Conservation (phyloP, 2,888 invertebrate species). For the Petrolisthes manimaculis region DNA sequence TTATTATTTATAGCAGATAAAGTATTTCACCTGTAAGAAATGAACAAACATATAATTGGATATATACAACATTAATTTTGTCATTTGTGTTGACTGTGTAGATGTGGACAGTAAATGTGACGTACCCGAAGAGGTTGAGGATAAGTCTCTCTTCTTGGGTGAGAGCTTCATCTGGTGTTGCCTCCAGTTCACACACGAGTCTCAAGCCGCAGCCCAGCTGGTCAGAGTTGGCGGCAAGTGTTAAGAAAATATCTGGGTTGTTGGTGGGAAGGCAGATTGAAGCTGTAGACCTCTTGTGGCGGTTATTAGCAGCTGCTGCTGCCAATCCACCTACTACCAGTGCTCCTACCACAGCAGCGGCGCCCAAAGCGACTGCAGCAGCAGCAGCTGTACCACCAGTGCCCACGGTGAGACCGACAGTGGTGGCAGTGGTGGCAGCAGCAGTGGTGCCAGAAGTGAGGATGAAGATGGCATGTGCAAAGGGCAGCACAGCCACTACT, state of each 20-base stretch:
- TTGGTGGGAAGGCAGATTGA: conserved; percentile 25
- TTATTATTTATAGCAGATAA: not conserved
- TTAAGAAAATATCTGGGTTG: conserved; percentile 36
- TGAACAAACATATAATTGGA: not conserved
- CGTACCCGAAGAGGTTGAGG: conserved; percentile 63
- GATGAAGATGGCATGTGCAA: conserved; percentile 25
- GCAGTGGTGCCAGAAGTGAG: conserved; percentile 11
- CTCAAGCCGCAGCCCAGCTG: conserved; percentile 62
- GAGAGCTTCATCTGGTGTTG: conserved; percentile 49
- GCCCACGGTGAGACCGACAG: not conserved
- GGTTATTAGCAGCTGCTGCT: conserved; percentile 1
- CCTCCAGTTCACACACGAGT: conserved; percentile 63
- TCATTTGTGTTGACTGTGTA: not conserved
- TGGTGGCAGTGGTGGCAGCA: conserved; percentile 11
- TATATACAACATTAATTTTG: not conserved
- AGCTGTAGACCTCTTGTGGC: conserved; percentile 21
- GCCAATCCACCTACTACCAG: conserved; percentile 31
- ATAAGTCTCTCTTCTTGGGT: conserved; percentile 57
- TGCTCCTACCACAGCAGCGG: conserved; percentile 26
- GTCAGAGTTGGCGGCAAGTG: conserved; percentile 51
- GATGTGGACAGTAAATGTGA: not conserved
- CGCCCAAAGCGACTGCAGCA: not conserved
- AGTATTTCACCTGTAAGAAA: not conserved
- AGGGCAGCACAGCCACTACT: conserved; percentile 28
- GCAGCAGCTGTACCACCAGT: not conserved